phyloP scores from a whole-genome alignment of 2,888 invertebrate genomes.

The Megalurothrips usitatus region DNA sequence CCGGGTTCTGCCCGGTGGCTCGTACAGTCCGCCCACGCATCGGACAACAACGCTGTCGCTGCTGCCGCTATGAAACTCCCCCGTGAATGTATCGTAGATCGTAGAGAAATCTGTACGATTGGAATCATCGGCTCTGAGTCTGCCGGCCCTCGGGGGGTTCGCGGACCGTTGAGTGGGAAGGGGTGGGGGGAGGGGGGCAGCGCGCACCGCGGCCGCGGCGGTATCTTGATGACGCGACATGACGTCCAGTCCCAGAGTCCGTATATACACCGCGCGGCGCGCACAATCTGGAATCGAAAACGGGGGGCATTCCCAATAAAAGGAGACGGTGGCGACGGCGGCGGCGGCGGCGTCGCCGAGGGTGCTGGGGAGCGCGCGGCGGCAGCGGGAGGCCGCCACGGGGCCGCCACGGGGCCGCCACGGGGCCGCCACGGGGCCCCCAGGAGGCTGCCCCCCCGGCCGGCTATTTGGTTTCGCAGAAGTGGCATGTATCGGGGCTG shows the following conservation, averaged over 20 bases:
- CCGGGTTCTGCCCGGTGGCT: background rate
- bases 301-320: slow-evolving; percentile 15
- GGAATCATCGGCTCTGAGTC: background rate
- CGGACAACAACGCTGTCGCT: too few relatives aligned
- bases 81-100: too few relatives aligned
- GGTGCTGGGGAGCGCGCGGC: background rate
- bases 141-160: background rate
- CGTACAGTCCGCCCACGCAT: background rate
- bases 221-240: slow-evolving; percentile 20
- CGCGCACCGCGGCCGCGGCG: background rate
- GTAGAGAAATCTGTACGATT: too few relatives aligned
- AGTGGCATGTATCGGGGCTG: background rate
- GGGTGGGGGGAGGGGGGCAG: background rate
- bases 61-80: too few relatives aligned
- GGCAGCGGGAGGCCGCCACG: background rate
- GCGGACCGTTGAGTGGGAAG: background rate
- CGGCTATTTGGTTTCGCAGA: slow-evolving; percentile 9
- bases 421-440: background rate
- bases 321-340: background rate
- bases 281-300: slow-evolving; percentile 18
- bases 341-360: background rate
- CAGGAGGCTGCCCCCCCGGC: background rate
- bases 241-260: background rate
- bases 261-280: background rate
- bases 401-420: background rate